Conservation (phyloP, 2,113 vertebrate genomes). For the Dasyurus viverrinus region DNA sequence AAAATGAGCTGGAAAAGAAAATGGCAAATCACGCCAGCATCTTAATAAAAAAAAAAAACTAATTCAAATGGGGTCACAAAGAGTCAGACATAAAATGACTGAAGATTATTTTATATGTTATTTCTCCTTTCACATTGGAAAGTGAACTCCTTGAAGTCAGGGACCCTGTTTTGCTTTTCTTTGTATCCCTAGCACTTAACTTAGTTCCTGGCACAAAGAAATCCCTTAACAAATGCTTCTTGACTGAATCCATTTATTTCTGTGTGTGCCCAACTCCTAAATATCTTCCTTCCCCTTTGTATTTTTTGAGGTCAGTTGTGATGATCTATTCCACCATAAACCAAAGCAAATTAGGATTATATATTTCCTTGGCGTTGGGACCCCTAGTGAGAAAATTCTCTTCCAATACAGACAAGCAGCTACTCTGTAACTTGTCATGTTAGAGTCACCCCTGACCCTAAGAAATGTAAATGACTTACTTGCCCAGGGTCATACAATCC, state of each 20-base stretch:
- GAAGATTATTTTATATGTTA: too few relatives aligned
- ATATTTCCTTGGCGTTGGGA: neutral
- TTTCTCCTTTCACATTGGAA: neutral
- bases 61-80: too few relatives aligned
- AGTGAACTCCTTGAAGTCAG: neutral
- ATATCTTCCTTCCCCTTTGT: neutral
- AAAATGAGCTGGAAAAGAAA: too few relatives aligned
- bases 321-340: neutral
- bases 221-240: neutral
- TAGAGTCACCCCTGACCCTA: neutral
- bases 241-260: neutral
- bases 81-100: too few relatives aligned
- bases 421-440: neutral
- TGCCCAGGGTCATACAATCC: neutral
- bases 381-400: neutral
- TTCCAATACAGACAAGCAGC: neutral
- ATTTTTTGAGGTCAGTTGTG: neutral
- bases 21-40: too few relatives aligned
- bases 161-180: neutral
- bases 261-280: neutral
- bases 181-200: neutral
- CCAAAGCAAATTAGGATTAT: neutral
- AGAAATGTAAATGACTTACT: neutral
- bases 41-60: too few relatives aligned
- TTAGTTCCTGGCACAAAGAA: neutral